Conservation (phyloP, 2,888 invertebrate genomes). For the Spodoptera exigua region DNA sequence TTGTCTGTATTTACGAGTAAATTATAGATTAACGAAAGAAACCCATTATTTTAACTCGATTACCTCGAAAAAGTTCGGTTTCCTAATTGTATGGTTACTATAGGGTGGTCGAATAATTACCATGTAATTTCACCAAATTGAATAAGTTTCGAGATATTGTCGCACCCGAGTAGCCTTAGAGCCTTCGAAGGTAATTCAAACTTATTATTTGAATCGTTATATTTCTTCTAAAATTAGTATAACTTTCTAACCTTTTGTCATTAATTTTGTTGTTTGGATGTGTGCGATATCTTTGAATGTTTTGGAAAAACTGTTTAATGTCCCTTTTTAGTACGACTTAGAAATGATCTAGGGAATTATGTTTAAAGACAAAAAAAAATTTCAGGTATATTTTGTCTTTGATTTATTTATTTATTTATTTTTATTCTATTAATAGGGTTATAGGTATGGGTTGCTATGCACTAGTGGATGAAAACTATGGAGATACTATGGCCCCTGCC, state of each 20-base stretch:
- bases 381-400: too few species aligned
- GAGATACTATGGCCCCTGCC: too few species aligned
- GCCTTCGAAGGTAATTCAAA: constrained; percentile 62
- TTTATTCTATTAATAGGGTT: not conserved
- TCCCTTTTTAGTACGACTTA: too few species aligned
- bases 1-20: not conserved
- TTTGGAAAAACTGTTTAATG: constrained; percentile 10
- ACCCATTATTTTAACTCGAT: constrained; percentile 28
- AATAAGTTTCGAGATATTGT: constrained; percentile 75
- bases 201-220: constrained; percentile 73
- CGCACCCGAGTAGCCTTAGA: constrained; percentile 64
- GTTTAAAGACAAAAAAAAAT: too few species aligned
- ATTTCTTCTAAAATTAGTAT: constrained; percentile 62
- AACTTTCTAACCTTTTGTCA: constrained; percentile 47
- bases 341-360: too few species aligned
- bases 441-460: too few species aligned
- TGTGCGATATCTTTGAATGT: too few species aligned
- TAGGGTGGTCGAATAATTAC: constrained; percentile 53
- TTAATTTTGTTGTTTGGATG: too few species aligned
- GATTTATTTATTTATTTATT: not conserved
- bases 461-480: too few species aligned
- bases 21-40: constrained; percentile 6
- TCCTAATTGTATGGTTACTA: constrained; percentile 41
- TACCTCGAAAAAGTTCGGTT: constrained; percentile 14
- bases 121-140: constrained; percentile 71